A percentile compares a stretch with the other conserved stretches of the same genome.
Conservation (phyloP, 2,113 vertebrate species). For the Entelurus aequoreus region DNA sequence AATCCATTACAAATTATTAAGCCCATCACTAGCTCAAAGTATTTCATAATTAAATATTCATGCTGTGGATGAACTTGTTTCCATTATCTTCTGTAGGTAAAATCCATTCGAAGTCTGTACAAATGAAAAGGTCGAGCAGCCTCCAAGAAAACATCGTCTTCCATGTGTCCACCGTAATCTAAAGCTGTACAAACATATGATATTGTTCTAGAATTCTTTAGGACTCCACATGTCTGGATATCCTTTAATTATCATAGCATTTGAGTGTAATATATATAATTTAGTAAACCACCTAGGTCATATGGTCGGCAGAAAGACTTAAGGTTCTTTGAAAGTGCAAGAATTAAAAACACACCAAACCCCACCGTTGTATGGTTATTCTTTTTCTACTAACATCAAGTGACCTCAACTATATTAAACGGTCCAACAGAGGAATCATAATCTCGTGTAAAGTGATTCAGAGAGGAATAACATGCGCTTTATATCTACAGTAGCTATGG, state of each 20-base stretch:
- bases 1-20: too few relatives aligned
- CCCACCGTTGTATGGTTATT: constrained; percentile 13
- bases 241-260: constrained; percentile 30
- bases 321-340: constrained; percentile 22
- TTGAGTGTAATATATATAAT: constrained; percentile 40
- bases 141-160: background rate
- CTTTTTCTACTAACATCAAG: constrained; percentile 15
- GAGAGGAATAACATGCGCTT: constrained; percentile 5
- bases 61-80: too few relatives aligned
- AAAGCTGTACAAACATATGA: constrained; percentile 16
- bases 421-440: constrained; percentile 19
- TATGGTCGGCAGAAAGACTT: constrained; percentile 8
- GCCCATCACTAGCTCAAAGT: too few relatives aligned
- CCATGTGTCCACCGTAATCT: constrained; percentile 17
- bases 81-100: background rate
- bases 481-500: background rate
- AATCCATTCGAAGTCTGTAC: background rate
- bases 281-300: constrained; percentile 24
- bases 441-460: constrained; percentile 42
- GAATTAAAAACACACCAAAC: constrained; percentile 29
- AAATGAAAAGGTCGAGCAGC: background rate
- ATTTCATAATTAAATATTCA: too few relatives aligned
- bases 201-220: constrained; percentile 24
- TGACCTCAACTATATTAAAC: constrained; percentile 22
- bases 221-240: constrained; percentile 15